Base-by-base conservation (phyloP, 64 coral and sea anemone genomes). In the Porites lutea region DNA sequence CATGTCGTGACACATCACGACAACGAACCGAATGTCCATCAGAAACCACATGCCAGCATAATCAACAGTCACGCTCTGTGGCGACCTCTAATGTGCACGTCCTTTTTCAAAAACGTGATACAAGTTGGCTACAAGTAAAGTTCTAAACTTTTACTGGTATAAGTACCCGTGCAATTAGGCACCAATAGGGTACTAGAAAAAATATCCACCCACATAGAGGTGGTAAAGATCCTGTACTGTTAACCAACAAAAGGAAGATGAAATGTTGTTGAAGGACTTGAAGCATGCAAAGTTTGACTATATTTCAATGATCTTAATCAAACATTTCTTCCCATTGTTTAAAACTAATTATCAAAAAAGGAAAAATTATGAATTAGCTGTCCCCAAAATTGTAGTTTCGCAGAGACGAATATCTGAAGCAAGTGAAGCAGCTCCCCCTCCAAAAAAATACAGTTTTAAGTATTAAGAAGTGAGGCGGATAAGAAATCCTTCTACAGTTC, bases 111-210 rank as follows among this genome's bases (percentile, higher is more conserved):
- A 66, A 66, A 66, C 64, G 8, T 66, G 64, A 66, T 66, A 66
- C 64, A 66, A 66, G 64, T 66, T 7, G 64, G 64, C 64, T 66
- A 66, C 64, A 66, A 7, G 64, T 66, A 66, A 15, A 66, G 64
- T 14, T 66, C 64, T 66, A 66, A 66, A 66, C 64, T 66, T 66
- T 66, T 66, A 66, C 15, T 66, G 64, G 64, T 66, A 66, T 66
- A 66, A 66, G 64, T 66, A 66, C 64, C 64, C 64, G 27, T 66
- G 64, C 64, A 66, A 66, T 66, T 66, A 66, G 64, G 64, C 64
- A 66, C 64, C 3, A 66, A 66, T 66, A 66, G 64, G 64, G 64
- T 66, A 66, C 64, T 66, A 66, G 64, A 66, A 66, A 66, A 66
- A 66, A 66, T 66, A 66, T 66, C 11, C 64, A 66, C 64, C 64